Base-by-base conservation (phyloP, 2,113 vertebrate genomes). In the Polypterus bichir region DNA sequence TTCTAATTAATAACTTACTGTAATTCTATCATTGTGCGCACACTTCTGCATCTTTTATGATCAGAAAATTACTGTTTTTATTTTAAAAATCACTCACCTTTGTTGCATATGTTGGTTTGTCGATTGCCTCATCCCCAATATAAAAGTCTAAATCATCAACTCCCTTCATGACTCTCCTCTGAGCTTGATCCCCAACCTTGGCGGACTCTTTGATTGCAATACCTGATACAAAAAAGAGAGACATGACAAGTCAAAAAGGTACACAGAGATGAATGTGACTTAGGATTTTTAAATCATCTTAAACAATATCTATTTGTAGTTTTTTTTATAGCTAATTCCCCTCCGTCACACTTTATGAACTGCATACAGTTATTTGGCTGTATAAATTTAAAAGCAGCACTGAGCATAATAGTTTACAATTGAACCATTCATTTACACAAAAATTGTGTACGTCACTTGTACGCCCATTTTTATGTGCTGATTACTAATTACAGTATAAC, bases 81-180 rank as follows among this genome's bases (percentile, higher is more conserved):
- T 27, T 27, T 27, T 27, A 27, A 27, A 27, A 27, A 27, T 27
- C 27, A 27, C 27, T 4, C 69, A 95, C 94, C 91, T 98, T 98
- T 64, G 95, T 97, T 76, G 94, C 90, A 62, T 97, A 98, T 49
- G 89, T 81, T 69, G 95, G 94, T 74, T 98, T 98, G 77, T 98
- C 95, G 76, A 98, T 90, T 64, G 94, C 95, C 84, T 98, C 95
- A 55, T 98, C 95, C 54, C 95, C 95, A 47, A 98, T 98, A 83
- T 90, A 97, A 87, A 98, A 98, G 75, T 98, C 95, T 83, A 98
- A 79, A 75, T 98, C 95, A 70, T 98, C 95, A 66, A 98, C 94
- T 47, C 95, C 95, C 85, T 97, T 98, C 91, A 94, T 92, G 83
- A 97, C 91, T 76, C 93, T 92, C 76, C 95, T 82, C 68, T 97